phyloP scores from a whole-genome alignment of 2,797 vertebrate genomes.

The Semaprochilodus insignis region DNA sequence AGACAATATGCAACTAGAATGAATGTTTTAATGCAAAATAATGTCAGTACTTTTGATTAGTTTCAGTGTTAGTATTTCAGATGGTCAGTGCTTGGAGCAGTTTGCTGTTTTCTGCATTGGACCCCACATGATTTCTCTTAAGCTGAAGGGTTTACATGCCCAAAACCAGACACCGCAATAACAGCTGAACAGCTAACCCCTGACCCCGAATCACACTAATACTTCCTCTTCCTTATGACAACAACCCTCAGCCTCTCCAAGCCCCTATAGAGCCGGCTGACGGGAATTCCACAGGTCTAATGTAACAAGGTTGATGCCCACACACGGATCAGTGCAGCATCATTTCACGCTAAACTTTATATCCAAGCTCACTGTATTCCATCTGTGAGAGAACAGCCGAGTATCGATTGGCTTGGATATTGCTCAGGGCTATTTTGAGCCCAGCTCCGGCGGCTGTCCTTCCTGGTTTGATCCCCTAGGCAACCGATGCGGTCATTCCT shows the following conservation, averaged over 20 bases:
- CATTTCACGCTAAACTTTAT: slow-evolving; percentile 43
- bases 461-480: slow-evolving; percentile 65
- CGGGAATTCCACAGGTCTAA: slow-evolving; percentile 36
- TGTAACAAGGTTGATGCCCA: slow-evolving; percentile 6
- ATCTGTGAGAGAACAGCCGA: slow-evolving; percentile 49
- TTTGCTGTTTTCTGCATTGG: slow-evolving; percentile 11
- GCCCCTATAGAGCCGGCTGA: slow-evolving; percentile 17
- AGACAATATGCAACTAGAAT: not conserved
- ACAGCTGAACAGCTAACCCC: slow-evolving; percentile 54
- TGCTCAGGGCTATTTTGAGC: slow-evolving; percentile 60
- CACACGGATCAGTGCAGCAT: not conserved
- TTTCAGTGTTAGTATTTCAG: not conserved
- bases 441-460: slow-evolving; percentile 59
- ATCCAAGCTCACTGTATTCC: slow-evolving; percentile 19
- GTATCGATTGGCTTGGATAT: slow-evolving; percentile 60
- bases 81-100: not conserved
- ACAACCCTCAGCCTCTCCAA: slow-evolving; percentile 39
- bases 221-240: slow-evolving; percentile 56
- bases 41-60: not conserved
- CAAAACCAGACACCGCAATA: slow-evolving; percentile 56
- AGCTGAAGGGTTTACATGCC: slow-evolving; percentile 52
- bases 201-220: slow-evolving; percentile 60
- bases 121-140: slow-evolving; percentile 51
- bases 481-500: slow-evolving; percentile 67
- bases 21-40: not conserved